Percentiles rank a stretch among this genome's conserved stretches.
phyloP scores from a whole-genome alignment of 1,140 invertebrate species.

The Drosophila ironensis region DNA sequence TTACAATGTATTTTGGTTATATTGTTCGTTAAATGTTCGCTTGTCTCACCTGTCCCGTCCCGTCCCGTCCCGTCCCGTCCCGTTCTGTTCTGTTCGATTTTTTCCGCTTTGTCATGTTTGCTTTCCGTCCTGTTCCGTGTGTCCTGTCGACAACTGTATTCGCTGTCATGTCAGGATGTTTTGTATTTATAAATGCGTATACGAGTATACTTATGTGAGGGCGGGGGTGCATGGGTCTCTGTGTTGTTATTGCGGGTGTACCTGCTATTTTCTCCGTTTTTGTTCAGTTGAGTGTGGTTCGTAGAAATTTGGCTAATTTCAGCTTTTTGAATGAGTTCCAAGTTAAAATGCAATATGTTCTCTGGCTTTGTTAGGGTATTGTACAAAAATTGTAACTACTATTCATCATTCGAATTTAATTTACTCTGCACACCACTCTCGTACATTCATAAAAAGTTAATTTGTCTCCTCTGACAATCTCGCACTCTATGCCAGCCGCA shows the following conservation, averaged over 20 bases:
- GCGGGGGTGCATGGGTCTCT: not conserved
- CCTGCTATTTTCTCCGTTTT: not conserved
- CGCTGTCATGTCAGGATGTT: constrained; percentile 32
- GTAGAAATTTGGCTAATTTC: constrained; percentile 48
- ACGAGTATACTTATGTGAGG: constrained; percentile 13
- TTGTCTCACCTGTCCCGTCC: constrained; percentile 14
- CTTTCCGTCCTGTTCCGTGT: constrained; percentile 10
- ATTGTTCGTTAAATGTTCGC: constrained; percentile 41
- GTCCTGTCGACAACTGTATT: constrained; percentile 34
- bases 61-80: constrained; percentile 4
- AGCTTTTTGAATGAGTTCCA: constrained; percentile 37
- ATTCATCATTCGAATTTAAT: constrained; percentile 56
- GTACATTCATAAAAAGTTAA: constrained; percentile 51
- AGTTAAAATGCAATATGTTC: constrained; percentile 51
- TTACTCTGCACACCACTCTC: constrained; percentile 37
- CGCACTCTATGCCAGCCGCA: constrained; percentile 9
- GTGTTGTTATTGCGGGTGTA: not conserved
- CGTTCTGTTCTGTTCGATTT: constrained; percentile 14
- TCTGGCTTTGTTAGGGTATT: constrained; percentile 12
- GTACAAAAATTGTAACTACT: constrained; percentile 48
- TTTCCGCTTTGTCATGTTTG: constrained; percentile 34
- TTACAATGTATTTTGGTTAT: constrained; percentile 56
- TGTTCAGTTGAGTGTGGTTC: constrained; percentile 11
- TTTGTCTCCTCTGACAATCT: constrained; percentile 21
- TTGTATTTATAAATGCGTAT: constrained; percentile 42